Conservation (phyloP, 2,113 vertebrate genomes). For the Paraplagusia blochii region DNA sequence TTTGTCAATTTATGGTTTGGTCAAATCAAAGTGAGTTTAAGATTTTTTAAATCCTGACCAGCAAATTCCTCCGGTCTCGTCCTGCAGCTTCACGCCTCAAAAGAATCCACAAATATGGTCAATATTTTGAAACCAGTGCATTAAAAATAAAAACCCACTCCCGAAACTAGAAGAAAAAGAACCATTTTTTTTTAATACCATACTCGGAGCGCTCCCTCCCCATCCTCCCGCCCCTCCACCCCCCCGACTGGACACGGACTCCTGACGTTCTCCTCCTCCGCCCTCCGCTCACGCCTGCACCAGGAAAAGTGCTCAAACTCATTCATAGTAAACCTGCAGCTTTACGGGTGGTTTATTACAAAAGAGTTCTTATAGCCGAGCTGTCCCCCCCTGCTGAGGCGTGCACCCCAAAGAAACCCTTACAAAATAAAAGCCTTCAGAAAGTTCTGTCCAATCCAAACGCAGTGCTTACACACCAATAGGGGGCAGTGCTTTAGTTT, state of each 20-base stretch:
- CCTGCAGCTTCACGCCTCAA: no score
- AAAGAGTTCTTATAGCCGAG: conserved; percentile 71
- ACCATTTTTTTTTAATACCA: conserved; percentile 61
- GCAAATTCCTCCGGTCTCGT: no score
- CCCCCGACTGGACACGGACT: background rate
- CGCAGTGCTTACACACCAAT: conserved; percentile 21
- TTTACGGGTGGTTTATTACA: conserved; percentile 82
- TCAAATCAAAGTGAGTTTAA: no score
- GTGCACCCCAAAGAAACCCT: conserved; percentile 43
- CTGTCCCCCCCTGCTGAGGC: conserved; percentile 67
- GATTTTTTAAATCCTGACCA: no score
- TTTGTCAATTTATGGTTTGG: conserved; percentile 19
- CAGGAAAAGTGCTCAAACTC: conserved; percentile 78
- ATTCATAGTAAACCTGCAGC: conserved; percentile 82
- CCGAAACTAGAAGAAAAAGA: background rate
- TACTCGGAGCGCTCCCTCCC: conserved; percentile 39
- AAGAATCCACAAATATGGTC: background rate
- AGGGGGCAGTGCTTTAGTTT: conserved; percentile 69
- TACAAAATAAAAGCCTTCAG: background rate
- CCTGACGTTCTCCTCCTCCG: background rate
- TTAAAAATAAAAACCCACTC: conserved; percentile 2
- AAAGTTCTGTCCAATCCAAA: background rate
- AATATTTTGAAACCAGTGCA: conserved; percentile 48
- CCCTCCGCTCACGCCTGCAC: conserved; percentile 64
- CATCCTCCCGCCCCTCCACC: background rate